A percentile compares a stretch with the other conserved stretches of the same genome.
Conservation (phyloP, 2,113 vertebrate species). For the Zingel zingel region DNA sequence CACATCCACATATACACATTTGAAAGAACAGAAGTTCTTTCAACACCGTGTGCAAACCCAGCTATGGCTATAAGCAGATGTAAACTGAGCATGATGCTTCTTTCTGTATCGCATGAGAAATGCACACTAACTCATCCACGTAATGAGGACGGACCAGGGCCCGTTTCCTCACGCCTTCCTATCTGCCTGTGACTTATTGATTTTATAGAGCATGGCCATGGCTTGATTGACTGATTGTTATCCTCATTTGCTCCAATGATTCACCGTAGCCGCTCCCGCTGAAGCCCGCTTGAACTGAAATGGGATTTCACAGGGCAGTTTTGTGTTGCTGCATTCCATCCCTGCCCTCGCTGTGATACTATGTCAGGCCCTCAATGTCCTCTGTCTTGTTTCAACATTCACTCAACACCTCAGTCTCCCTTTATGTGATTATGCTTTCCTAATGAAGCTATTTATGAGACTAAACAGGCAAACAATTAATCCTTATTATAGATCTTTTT, state of each 20-base stretch:
- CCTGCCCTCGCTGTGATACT: too few species aligned
- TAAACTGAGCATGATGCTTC: conserved; percentile 72
- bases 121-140: conserved; percentile 79
- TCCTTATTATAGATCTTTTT: conserved; percentile 24
- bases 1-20: neutral
- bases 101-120: conserved; percentile 80
- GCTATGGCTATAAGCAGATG: conserved; percentile 74
- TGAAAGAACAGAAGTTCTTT: neutral
- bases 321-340: neutral
- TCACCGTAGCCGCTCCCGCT: conserved; percentile 17
- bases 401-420: neutral
- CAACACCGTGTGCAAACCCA: neutral
- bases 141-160: conserved; percentile 52
- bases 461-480: conserved; percentile 17
- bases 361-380: neutral
- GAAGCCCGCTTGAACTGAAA: conserved; percentile 9
- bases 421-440: conserved; percentile 14
- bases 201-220: conserved; percentile 57
- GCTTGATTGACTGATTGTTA: conserved; percentile 68
- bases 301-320: conserved; percentile 35
- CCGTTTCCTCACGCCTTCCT: conserved; percentile 24
- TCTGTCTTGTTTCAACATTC: neutral
- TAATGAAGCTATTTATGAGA: conserved; percentile 11
- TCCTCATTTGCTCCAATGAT: conserved; percentile 46
- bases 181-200: conserved; percentile 61